Base-by-base conservation (phyloP, 2,888 invertebrate species). In the Lasioglossum vierecki region DNA sequence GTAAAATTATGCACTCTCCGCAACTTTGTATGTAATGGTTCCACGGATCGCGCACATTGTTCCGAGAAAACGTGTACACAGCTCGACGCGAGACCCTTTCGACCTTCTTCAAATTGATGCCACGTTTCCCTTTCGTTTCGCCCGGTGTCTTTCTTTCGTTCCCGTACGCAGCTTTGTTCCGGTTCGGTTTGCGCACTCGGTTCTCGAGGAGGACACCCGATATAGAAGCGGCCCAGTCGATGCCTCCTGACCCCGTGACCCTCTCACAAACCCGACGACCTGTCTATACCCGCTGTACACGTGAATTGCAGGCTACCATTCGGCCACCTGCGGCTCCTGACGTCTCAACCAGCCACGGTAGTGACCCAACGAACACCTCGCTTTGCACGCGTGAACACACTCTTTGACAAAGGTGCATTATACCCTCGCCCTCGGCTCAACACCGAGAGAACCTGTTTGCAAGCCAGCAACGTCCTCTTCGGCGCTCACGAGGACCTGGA, bases 301-400 rank as follows among this genome's bases (percentile, higher is more conserved):
- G 89, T 88, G 91, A 90, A 92, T 91, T 84, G 90, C 88, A 87
- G 91, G 90, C 91, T 90, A 89, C 89, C 88, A 89, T 89, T 88
- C 88, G 90, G 89, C 93, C 91, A 93, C 93, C 92, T 93, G 92
- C 92, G 91, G 91, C 91, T 92, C 80, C 90, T 89, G 90, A 92
- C 92, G 84, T 91, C 92, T 92, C 91, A 88, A 91, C 89, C 83
- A 85, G 85, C 88, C 82, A 75, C 83, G 83, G 81, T 82, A 86
- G 78, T 86, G 76, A 85, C 87, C 87, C 76, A 46, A 44, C 80
- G 78, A 81, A 87, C 82, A 79, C 86, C 75, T 82, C 84, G 83
- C 84, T 80, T 86, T 84, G 86, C 88, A 86, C 86, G 88, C 84
- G 88, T 84, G 81, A 88, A 81, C 88, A 88, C 88, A 80, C 82